Evolutionary conservation across 2,113 vertebrate genomes (phyloP), one percentile per base, ranked within the genome.

Genomic region (Trochalopteron elliotii): DNA sequence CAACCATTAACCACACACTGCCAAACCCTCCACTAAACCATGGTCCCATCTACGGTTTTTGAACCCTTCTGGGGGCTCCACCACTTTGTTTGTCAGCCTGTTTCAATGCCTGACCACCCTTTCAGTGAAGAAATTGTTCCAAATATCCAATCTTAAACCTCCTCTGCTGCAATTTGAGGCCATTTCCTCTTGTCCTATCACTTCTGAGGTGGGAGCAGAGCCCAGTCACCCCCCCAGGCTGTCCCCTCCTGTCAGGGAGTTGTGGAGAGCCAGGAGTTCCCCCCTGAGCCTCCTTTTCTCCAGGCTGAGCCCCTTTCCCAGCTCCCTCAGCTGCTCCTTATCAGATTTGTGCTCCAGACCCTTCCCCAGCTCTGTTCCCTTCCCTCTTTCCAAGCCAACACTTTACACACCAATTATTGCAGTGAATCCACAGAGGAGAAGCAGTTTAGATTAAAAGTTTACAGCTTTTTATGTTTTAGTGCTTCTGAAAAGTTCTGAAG

Each of bases 141-240:
- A 31, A 3, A 57, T 72, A 22, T 12, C 85, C 57, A 57, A 21
- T 37, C n/a, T 17, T 31, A 27, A 71, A 18, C 35, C 21, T 31
- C 14, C 13, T 13, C 24, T 64, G 42, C 5, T 71, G 35, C 57
- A 64, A 5, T 25, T 42, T 31, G 57, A 27, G 50, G 7, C 10
- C 17, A 9, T 64, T 72, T 80, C 42, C 31, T 47, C 49, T 64
- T 42, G 16, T 71, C 57, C 57, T 64, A 0, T 35, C 0, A 0
- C 21, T 71, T 49, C 25, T 71, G 24, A 12, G 2, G 1, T 55
- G 49, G 35, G 35, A 18, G 30, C 49, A 79, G 85, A 79, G 15
- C 28, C 40, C 15, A 5, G 0, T 6, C 14, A 23, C 33, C 4
- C 33, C 4, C 15, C 2, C 37, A 1, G 2, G 33, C 5, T 68